A percentile compares a stretch with the other conserved stretches of the same genome.
These are phyloP conservation scores for Ceyx margarethae DNA, from an alignment of 2,113 vertebrate species.

Conservation along the genomic window DNA sequence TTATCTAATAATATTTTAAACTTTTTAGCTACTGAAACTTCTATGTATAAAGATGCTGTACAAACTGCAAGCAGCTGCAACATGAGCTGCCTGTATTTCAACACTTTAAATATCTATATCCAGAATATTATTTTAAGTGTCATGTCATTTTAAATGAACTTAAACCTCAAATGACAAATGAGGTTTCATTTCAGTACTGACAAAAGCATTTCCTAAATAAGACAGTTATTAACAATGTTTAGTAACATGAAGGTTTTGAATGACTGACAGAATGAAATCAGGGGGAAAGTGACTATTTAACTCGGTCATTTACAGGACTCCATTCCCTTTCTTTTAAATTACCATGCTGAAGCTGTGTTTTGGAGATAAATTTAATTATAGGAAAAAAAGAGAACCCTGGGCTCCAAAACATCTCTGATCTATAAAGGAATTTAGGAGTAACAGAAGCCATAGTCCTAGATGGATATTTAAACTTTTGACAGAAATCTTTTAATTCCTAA, in stretches of 20 bases:
- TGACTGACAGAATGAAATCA: neutral
- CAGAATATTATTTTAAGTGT: neutral
- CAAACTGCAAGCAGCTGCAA: neutral
- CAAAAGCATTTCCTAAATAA: neutral
- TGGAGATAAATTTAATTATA: neutral
- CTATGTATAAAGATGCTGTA: neutral
- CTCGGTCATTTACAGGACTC: neutral
- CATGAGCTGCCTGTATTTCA: neutral
- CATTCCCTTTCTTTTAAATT: neutral
- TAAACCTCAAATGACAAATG: neutral
- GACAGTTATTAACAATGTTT: neutral
- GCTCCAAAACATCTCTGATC: neutral
- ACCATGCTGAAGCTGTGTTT: neutral
- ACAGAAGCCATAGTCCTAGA: neutral
- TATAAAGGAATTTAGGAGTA: neutral
- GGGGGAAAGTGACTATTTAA: neutral
- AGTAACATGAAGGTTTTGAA: neutral
- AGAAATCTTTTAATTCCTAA: slow-evolving; percentile 25
- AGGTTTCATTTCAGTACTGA: neutral
- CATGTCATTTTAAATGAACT: neutral
- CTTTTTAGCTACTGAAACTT: neutral
- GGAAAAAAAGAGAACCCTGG: neutral
- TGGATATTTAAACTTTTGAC: neutral
- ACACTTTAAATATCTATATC: neutral
- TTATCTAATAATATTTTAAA: neutral